Percentiles rank a stretch among this genome's conserved stretches.
Conservation (phyloP, 2,888 invertebrate species). For the Calliopum simillimum region DNA sequence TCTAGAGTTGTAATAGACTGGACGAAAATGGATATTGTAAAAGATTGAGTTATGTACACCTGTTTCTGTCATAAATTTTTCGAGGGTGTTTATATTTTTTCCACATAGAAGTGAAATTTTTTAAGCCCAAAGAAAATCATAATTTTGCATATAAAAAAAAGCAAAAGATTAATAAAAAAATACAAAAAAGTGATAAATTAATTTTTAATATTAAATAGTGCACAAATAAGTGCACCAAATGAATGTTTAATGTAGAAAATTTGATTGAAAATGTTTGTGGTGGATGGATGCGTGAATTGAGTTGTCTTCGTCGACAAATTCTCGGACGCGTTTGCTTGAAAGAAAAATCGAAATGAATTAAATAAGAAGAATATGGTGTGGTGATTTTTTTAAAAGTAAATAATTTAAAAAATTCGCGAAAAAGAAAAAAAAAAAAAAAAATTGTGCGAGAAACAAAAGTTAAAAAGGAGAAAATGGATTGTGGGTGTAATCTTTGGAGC, state of each 20-base stretch:
- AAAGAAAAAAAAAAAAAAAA: not conserved
- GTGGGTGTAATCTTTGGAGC: not conserved
- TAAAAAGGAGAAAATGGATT: not conserved
- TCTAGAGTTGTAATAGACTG: not conserved
- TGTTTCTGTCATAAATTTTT: slow-evolving; percentile 54
- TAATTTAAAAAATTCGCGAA: not conserved
- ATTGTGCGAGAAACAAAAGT: not conserved
- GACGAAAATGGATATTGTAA: slow-evolving; percentile 24
- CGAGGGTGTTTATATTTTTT: slow-evolving; percentile 56
- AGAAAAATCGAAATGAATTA: slow-evolving; percentile 29
- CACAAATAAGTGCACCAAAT: not conserved
- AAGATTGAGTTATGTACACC: slow-evolving; percentile 48
- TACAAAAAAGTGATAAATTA: slow-evolving; percentile 4
- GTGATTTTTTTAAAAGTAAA: slow-evolving; percentile 17
- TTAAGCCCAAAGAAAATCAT: slow-evolving; percentile 4
- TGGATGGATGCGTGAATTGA: slow-evolving; percentile 4
- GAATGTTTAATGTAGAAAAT: not conserved
- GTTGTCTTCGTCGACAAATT: slow-evolving; percentile 14
- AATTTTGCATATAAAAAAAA: not conserved
- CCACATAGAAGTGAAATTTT: slow-evolving; percentile 21
- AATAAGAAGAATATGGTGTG: slow-evolving; percentile 22
- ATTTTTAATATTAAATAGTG: slow-evolving; percentile 9
- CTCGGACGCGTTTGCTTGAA: slow-evolving; percentile 19
- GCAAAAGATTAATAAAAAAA: slow-evolving; percentile 8
- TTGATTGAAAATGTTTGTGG: slow-evolving; percentile 7